Evolutionary conservation across 2,888 invertebrate species (phyloP).

Genomic region (Masnerella sp.): DNA sequence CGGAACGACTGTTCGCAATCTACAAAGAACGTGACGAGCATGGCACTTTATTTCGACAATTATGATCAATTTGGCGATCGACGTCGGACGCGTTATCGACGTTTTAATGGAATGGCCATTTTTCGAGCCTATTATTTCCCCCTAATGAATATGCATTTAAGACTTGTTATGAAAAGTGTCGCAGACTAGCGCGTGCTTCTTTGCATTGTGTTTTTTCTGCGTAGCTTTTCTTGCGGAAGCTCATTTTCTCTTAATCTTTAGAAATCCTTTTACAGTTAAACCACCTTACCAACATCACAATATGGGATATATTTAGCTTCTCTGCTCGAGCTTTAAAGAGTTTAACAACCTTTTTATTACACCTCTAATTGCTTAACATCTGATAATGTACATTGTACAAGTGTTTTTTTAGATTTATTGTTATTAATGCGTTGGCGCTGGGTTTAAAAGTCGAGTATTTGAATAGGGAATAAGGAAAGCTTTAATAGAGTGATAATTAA

Average conservation of each 20-base stretch:
- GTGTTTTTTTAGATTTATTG: constrained; percentile 20
- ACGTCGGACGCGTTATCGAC: constrained; percentile 10
- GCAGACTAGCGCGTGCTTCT: not conserved
- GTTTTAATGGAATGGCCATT: constrained; percentile 19
- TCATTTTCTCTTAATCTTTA: constrained; percentile 38
- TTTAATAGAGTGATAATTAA: no score
- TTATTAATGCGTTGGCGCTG: no score
- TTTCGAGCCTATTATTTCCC: not conserved
- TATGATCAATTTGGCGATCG: constrained; percentile 14
- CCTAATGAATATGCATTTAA: constrained; percentile 11
- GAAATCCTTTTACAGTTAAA: constrained; percentile 34
- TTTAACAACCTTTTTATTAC: constrained; percentile 18
- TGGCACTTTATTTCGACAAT: no score
- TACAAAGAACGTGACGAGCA: no score
- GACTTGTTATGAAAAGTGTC: constrained; percentile 19
- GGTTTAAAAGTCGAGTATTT: not conserved
- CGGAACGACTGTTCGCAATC: no score
- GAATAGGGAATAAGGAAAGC: not conserved
- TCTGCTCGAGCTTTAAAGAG: constrained; percentile 13
- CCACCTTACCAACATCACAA: constrained; percentile 23
- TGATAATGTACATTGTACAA: constrained; percentile 24
- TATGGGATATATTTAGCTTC: constrained; percentile 31
- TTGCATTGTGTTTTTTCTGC: constrained; percentile 5
- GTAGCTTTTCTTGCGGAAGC: constrained; percentile 13
- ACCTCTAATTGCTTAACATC: constrained; percentile 42